A percentile compares a stretch with the other conserved stretches of the same genome.
phyloP scores from a whole-genome alignment of 2,888 invertebrate species.

The Scaptomyza cyrtandrae region DNA sequence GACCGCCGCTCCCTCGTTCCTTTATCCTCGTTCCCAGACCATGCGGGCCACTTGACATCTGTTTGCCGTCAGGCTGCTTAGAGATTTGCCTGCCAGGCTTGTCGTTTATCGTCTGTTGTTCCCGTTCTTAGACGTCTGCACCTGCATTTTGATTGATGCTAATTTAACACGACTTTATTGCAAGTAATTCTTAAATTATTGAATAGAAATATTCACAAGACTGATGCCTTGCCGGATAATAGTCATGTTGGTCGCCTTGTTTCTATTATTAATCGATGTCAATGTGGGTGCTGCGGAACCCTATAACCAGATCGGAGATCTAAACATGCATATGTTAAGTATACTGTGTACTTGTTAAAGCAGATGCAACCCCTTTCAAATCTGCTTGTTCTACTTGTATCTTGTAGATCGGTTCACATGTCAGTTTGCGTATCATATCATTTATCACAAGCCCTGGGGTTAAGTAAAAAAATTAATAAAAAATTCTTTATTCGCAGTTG shows the following conservation, averaged over 20 bases:
- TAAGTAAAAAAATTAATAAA: neutral
- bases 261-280: constrained; percentile 53
- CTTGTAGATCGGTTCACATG: constrained; percentile 14
- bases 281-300: constrained; percentile 59
- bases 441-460: constrained; percentile 7
- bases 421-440: neutral
- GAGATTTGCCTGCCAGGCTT: constrained; percentile 47
- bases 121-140: constrained; percentile 51
- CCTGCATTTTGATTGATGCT: constrained; percentile 78
- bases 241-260: constrained; percentile 8
- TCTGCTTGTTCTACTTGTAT: neutral
- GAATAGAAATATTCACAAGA: constrained; percentile 40
- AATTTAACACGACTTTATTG: constrained; percentile 75
- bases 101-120: constrained; percentile 13
- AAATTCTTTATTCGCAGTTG: too few species aligned
- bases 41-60: constrained; percentile 81
- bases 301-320: constrained; percentile 23
- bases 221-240: constrained; percentile 48
- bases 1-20: constrained; percentile 35
- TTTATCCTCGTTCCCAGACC: constrained; percentile 12
- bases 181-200: constrained; percentile 56
- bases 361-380: constrained; percentile 32
- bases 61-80: constrained; percentile 58
- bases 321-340: constrained; percentile 23
- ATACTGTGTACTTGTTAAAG: neutral